Evolutionary conservation across 2,888 invertebrate genomes (phyloP), one percentile per base, ranked within the genome.

Genomic region (Stenotaenia linearis): DNA sequence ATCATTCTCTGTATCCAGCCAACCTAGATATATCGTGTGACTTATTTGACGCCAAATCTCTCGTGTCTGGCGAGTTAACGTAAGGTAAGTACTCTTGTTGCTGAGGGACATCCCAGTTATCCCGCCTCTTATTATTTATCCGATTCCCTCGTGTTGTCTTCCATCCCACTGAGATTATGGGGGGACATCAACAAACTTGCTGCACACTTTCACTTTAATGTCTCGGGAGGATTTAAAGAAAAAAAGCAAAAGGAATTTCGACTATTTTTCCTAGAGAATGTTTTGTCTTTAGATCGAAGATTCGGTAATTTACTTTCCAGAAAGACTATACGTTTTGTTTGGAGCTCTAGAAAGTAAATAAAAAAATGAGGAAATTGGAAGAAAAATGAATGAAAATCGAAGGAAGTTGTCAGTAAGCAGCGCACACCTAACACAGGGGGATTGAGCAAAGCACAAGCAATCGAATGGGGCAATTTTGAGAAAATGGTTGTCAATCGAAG

Each of bases 401-500:
- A 61, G 61, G 61, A 25, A 61, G 15, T 25, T 61, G 61, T 61
- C 61, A 61, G 61, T 25, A 61, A 15, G 61, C 61, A 61, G 61
- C 7, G 25, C 61, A 61, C 61, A 61, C 61, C 61, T 61, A 61
- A 61, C 61, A 25, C 7, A 21, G 12, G 23, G 61, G 61, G 28
- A 25, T 61, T 23, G 28, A 61, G 23, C 61, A 61, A 61, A 61
- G 61, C 28, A 10, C 25, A 25, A 61, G 61, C 61, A 61, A 61
- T 61, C 61, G 61, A 61, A 15, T 61, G 61, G 25, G 25, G 61
- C 61, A 61, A 61, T 61, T 61, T 61, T 61, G 25, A 25, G 61
- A 61, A 61, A 61, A 61, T 61, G 61, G 61, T 28, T 61, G 61
- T 61, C 61, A 61, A 61, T 61, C 61, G 61, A 61, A 61, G 23